phyloP scores from a whole-genome alignment of 2,113 vertebrate species.

The Rousettus leschenaultii region DNA sequence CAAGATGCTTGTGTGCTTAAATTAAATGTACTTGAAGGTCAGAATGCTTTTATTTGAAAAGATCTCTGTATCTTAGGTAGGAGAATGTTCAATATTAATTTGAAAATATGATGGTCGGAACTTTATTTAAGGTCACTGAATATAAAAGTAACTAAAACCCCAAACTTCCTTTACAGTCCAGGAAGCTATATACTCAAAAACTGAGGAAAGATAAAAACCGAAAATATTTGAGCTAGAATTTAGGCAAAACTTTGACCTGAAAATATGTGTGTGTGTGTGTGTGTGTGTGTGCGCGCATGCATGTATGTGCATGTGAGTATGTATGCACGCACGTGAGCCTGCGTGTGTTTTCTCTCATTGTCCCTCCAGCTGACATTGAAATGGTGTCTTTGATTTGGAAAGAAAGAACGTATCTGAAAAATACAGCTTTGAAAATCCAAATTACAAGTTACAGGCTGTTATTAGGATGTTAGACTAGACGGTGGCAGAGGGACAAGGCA shows the following conservation, averaged over 20 bases:
- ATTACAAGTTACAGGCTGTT: slow-evolving; percentile 59
- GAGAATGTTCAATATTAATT: slow-evolving; percentile 46
- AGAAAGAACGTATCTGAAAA: slow-evolving; percentile 60
- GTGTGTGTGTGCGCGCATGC: background rate
- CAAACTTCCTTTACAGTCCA: background rate
- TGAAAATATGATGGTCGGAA: slow-evolving; percentile 37
- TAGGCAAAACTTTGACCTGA: background rate
- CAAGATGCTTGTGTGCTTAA: slow-evolving; percentile 19
- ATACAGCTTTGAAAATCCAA: slow-evolving; percentile 67
- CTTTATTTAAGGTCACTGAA: slow-evolving; percentile 39
- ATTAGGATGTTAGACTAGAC: slow-evolving; percentile 61
- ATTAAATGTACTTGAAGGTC: slow-evolving; percentile 53
- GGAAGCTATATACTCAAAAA: slow-evolving; percentile 17
- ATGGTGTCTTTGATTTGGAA: slow-evolving; percentile 52
- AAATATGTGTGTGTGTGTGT: background rate
- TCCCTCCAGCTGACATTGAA: slow-evolving; percentile 52
- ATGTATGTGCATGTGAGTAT: background rate
- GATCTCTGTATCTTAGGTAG: slow-evolving; percentile 39
- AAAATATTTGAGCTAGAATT: slow-evolving; percentile 8
- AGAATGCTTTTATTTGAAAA: slow-evolving; percentile 60
- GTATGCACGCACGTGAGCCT: background rate
- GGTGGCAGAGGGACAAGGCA: slow-evolving; percentile 29
- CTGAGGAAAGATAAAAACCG: slow-evolving; percentile 7
- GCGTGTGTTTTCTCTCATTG: background rate
- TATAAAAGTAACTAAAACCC: slow-evolving; percentile 19